Base-by-base conservation (phyloP, 1,140 invertebrate genomes). In the Bombus polaris region DNA sequence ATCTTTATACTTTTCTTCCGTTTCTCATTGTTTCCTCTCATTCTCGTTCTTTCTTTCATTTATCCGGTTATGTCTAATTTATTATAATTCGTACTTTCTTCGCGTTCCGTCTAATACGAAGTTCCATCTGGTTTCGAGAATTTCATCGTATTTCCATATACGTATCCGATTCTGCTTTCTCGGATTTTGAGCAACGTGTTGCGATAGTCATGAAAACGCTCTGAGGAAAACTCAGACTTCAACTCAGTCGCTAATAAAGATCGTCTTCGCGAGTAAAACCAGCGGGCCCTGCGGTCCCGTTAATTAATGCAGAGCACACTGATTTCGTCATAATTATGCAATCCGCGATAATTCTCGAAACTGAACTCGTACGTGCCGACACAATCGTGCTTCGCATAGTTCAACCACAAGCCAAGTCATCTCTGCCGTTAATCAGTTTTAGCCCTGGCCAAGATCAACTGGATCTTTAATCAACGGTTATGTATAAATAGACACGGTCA, bases 281-380 rank as follows among this genome's bases (percentile, higher is more conserved):
- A 10, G 39, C 12, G n/a, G 39, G 28, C 22, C 53, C 32, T 3
- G 22, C 15, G 35, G 12, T 3, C 28, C 44, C 68, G 39, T 39
- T 85, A 85, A 80, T 85, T 66, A 65, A 80, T 65, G 39, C 83
- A 32, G 53, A 37, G n/a, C 66, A 79, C 83, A 80, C 35, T 65
- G 77, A 73, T 85, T 59, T 39, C 42, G 42, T 57, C 57, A 72
- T 65, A 80, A 85, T 85, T 85, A 73, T 53, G 76, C 47, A 77
- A 80, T 79, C 39, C 39, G 42, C 68, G 68, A 80, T 85, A 85
- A 85, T 80, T 85, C 53, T 35, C 25, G 15, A 39, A 35, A 68
- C 42, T 5, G 32, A 53, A 66, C 6, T 35, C 66, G 83, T 65
- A 73, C 77, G 66, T 80, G 74, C 66, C 82, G 25, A 72, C 68